Evolutionary conservation across 2,113 vertebrate species (phyloP).

Genomic region (western clawed frog (Xenopus tropicalis)): UCB_Xtro_10.0 CM004448.2:125666501-125667000

Average conservation of each 20-base stretch:
- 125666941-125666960: no score
- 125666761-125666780: conserved; percentile 18
- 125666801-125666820: not conserved
- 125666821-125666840: conserved; percentile 8
- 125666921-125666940: no score
- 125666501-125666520: no score
- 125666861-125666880: not conserved
- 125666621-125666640: not conserved
- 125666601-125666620: not conserved
- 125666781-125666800: conserved; percentile 19
- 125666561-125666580: no score
- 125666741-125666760: conserved; percentile 33
- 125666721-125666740: conserved; percentile 18
- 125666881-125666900: no score
- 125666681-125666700: conserved; percentile 21
- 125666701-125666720: conserved; percentile 37
- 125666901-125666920: no score
- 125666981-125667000: no score
- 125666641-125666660: not conserved
- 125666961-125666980: no score
- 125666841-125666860: not conserved
- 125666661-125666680: conserved; percentile 17
- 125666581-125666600: not conserved
- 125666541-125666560: no score
- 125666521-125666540: no score